These are phyloP conservation scores for Leptinotarsa texana DNA, from an alignment of 1,140 invertebrate genomes.

Conservation along the genomic window DNA sequence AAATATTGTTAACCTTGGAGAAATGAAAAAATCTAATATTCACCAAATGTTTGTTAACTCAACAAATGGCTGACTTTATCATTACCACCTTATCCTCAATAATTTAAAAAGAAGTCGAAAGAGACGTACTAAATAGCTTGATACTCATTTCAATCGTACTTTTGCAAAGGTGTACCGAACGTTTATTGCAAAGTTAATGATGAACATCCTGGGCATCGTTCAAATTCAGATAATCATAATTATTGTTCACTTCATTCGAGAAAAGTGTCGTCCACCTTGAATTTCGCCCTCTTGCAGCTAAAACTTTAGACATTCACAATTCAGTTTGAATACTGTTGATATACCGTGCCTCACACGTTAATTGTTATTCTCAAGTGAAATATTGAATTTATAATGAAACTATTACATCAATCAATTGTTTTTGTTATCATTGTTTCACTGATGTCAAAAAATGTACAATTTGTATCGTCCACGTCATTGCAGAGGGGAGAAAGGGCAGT, in stretches of 20 bases:
- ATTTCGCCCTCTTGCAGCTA: not conserved
- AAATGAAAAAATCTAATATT: too few relatives aligned
- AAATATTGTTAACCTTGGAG: too few relatives aligned
- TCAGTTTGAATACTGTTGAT: conserved; percentile 2
- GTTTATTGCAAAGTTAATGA: too few relatives aligned
- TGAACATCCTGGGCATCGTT: too few relatives aligned
- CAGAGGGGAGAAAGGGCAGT: conserved; percentile 1
- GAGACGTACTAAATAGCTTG: too few relatives aligned
- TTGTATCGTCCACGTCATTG: not conserved
- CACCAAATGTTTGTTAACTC: too few relatives aligned
- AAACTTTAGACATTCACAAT: not conserved
- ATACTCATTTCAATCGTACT: too few relatives aligned
- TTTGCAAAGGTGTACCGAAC: too few relatives aligned
- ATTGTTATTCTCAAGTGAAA: not conserved
- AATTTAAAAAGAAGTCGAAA: too few relatives aligned
- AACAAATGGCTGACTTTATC: too few relatives aligned
- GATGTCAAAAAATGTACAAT: conserved; percentile 36
- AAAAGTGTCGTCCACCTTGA: conserved; percentile 13
- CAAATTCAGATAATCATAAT: too few relatives aligned
- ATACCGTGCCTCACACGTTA: not conserved
- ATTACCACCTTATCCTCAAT: too few relatives aligned
- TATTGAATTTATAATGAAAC: not conserved
- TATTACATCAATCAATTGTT: not conserved
- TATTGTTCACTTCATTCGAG: not conserved
- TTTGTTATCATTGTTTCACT: conserved; percentile 1